A percentile compares a stretch with the other conserved stretches of the same genome.
Conservation (phyloP, 2,888 invertebrate species). For the Tineola bisselliella region DNA sequence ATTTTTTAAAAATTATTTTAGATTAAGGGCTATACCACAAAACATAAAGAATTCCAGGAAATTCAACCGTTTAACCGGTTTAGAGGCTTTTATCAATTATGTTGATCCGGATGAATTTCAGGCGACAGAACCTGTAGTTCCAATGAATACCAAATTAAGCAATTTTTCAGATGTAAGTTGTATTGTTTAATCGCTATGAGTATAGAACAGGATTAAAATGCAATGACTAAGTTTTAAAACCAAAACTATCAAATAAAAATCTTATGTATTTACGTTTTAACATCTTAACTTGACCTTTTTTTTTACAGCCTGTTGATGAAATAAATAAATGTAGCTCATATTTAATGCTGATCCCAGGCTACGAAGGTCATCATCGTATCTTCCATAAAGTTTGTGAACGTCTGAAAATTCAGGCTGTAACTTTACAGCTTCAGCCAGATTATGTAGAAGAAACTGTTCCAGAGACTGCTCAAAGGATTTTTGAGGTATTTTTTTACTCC, state of each 20-base stretch:
- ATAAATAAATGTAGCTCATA: constrained; percentile 25
- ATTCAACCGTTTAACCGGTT: constrained; percentile 17
- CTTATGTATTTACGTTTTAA: not conserved
- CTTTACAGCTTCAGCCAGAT: constrained; percentile 32
- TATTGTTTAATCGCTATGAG: no score
- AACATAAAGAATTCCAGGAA: not conserved
- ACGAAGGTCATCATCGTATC: constrained; percentile 34
- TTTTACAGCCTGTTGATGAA: constrained; percentile 26
- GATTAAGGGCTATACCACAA: not conserved
- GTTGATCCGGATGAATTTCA: constrained; percentile 29
- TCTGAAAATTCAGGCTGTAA: constrained; percentile 31
- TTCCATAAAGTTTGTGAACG: constrained; percentile 25
- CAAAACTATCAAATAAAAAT: not conserved
- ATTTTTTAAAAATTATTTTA: not conserved
- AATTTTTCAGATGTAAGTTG: constrained; percentile 24
- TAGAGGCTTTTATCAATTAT: constrained; percentile 26
- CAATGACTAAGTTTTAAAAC: no score
- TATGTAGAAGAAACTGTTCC: constrained; percentile 24
- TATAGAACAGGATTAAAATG: no score
- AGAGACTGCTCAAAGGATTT: constrained; percentile 27
- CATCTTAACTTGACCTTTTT: not conserved
- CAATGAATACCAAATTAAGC: constrained; percentile 25
- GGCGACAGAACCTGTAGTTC: constrained; percentile 26
- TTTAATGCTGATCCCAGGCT: constrained; percentile 37
- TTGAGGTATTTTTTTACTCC: constrained; percentile 21